These are phyloP conservation scores for Oreochromis grahami DNA, from an alignment of 2,797 vertebrate species.

Conservation along the genomic window DNA sequence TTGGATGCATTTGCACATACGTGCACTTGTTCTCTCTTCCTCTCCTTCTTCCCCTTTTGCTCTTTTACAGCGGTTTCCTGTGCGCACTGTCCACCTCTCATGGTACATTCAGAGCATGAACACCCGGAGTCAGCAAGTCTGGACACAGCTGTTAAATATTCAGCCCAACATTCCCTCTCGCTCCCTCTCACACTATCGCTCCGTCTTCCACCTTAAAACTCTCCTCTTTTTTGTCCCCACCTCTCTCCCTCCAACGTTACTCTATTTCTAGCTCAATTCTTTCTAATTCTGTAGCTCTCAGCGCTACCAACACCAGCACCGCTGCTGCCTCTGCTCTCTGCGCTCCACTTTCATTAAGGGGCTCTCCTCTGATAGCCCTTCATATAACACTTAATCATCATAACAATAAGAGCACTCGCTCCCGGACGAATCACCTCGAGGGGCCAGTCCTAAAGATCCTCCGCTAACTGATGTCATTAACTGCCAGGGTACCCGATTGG, in stretches of 20 bases:
- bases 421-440: slow-evolving; percentile 63
- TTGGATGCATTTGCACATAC: neutral
- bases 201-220: slow-evolving; percentile 45
- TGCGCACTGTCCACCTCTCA: slow-evolving; percentile 33
- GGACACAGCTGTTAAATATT: slow-evolving; percentile 73
- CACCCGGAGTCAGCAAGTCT: slow-evolving; percentile 74
- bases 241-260: neutral
- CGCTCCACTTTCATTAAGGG: slow-evolving; percentile 73
- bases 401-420: slow-evolving; percentile 72
- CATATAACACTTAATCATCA: slow-evolving; percentile 78
- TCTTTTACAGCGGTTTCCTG: slow-evolving; percentile 24
- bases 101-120: slow-evolving; percentile 70
- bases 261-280: neutral
- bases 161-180: slow-evolving; percentile 34
- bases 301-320: neutral
- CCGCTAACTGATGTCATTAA: slow-evolving; percentile 70
- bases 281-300: slow-evolving; percentile 5
- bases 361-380: slow-evolving; percentile 76
- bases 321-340: slow-evolving; percentile 43
- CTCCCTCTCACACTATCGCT: slow-evolving; percentile 8
- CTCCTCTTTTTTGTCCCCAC: neutral
- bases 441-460: slow-evolving; percentile 57
- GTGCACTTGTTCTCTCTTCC: slow-evolving; percentile 3
- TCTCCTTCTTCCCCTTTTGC: neutral
- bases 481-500: slow-evolving; percentile 48